A percentile compares a stretch with the other conserved stretches of the same genome.
These are phyloP conservation scores for Miltochrista miniata DNA, from an alignment of 2,888 invertebrate species.

Conservation along the genomic window DNA sequence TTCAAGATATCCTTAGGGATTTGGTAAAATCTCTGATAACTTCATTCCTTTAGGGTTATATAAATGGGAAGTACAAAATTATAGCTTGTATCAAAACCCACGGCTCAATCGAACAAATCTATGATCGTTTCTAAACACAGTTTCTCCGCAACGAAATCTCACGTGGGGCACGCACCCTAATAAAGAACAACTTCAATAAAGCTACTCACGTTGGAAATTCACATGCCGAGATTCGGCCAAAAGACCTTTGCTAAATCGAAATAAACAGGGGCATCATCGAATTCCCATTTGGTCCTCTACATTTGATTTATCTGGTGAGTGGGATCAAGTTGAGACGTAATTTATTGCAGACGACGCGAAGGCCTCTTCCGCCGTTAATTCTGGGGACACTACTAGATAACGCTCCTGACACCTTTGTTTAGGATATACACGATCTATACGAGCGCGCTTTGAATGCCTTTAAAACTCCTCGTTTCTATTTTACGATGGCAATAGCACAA, in stretches of 20 bases:
- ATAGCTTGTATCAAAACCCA: background rate
- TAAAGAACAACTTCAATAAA: conserved; percentile 44
- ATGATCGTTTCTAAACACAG: background rate
- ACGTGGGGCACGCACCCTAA: conserved; percentile 34
- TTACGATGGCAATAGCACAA: conserved; percentile 4
- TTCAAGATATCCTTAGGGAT: no score
- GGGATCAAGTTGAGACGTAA: conserved; percentile 69
- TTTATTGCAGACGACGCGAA: conserved; percentile 61
- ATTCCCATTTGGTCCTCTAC: conserved; percentile 66
- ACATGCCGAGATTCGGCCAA: conserved; percentile 46
- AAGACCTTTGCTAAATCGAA: conserved; percentile 53
- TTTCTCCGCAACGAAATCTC: conserved; percentile 21
- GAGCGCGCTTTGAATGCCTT: conserved; percentile 8
- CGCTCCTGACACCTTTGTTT: conserved; percentile 59
- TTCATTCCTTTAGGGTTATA: background rate
- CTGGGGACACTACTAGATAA: conserved; percentile 61
- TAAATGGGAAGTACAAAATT: no score
- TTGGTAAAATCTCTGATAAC: background rate
- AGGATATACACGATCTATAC: conserved; percentile 36
- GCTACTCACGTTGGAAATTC: conserved; percentile 49
- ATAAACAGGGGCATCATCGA: conserved; percentile 63
- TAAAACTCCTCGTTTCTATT: conserved; percentile 14
- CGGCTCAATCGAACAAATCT: background rate
- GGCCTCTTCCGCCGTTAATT: conserved; percentile 65
- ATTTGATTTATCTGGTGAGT: conserved; percentile 74